A percentile compares a stretch with the other conserved stretches of the same genome.
Evolutionary conservation across 2,797 vertebrate species (phyloP).

Genomic region (Centropyge bicolor): DNA sequence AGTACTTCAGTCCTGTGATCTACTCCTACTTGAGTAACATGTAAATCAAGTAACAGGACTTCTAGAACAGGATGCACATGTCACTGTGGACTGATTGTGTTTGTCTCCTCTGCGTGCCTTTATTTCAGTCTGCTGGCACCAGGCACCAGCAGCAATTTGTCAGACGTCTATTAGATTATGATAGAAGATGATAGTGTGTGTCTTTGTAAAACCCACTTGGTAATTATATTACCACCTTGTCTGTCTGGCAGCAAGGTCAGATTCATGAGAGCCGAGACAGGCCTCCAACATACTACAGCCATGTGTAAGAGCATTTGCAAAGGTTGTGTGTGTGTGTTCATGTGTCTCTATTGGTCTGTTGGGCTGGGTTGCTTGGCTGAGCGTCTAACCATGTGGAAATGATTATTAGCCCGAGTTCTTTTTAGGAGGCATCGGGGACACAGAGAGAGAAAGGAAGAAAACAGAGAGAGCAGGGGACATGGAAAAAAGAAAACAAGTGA

Average conservation of each 20-base stretch:
- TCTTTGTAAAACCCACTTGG: constrained; percentile 68
- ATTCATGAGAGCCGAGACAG: constrained; percentile 38
- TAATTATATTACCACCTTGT: constrained; percentile 77
- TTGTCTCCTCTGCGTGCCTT: constrained; percentile 34
- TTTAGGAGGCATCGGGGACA: constrained; percentile 71
- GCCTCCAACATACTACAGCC: constrained; percentile 38
- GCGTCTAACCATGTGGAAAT: constrained; percentile 80
- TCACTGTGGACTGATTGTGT: constrained; percentile 25
- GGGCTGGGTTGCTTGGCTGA: constrained; percentile 70
- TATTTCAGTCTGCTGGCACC: constrained; percentile 45
- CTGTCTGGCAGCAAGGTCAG: constrained; percentile 56
- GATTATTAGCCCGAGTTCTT: constrained; percentile 78
- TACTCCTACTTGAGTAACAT: not conserved
- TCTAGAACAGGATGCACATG: constrained; percentile 7
- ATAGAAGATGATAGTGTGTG: constrained; percentile 65
- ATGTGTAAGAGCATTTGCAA: constrained; percentile 26
- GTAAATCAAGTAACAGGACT: constrained; percentile 1
- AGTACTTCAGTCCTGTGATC: not conserved
- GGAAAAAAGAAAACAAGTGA: constrained; percentile 32
- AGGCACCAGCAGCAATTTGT: constrained; percentile 57
- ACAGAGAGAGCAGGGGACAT: constrained; percentile 24
- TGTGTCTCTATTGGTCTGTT: constrained; percentile 51
- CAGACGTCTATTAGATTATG: constrained; percentile 72
- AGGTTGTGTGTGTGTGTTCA: constrained; percentile 22
- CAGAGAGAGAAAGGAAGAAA: constrained; percentile 47